Base-by-base conservation (phyloP, 2,888 invertebrate species). In the Aleiodes alternator region DNA sequence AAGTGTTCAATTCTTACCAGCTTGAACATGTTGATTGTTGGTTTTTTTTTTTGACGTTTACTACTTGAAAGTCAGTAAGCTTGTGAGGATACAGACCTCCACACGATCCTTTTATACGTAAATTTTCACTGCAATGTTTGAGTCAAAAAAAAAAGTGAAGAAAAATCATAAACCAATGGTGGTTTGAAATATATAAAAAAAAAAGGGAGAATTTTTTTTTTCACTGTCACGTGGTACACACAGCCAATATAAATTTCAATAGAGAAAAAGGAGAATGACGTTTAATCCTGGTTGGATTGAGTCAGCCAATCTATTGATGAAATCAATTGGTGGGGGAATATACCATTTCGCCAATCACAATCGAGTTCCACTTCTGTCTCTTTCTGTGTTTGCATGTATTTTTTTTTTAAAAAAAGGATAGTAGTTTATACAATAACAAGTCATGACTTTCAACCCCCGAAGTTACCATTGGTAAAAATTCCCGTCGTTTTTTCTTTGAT, bases 21-120 rank as follows among this genome's bases (percentile, higher is more conserved):
- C 86, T 89, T 89, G 88, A 88, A 89, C 89, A 89, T 89, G 85
- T 82, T 88, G 88, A 86, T 80, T 83, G 84, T 82, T 80, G 81
- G 79, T 82, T 23, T 23, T 84, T 81, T 81, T 78, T 72, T 61
- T 81, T 79, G 84, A 77, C 78, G 84, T 84, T 87, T 87, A 86
- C 87, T 87, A 84, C 80, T 84, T 80, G 87, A 81, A 85, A 84
- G 85, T 83, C 85, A 85, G 84, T 83, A 81, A 87, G 82, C 80
- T 85, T 87, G 80, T 88, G 87, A 82, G 77, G 80, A 77, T 70
- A 79, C 61, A 78, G 75, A 70, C 57, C 51, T 72, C 77, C 79
- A 77, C 80, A 76, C 68, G 83, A 71, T 73, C 80, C 84, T 87
- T 88, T 88, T 89, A 89, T 89, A 89, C 81, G 78, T 68, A 31